Evolutionary conservation across 2,888 invertebrate species (phyloP).

Genomic region (Drosophila mulleri): DNA sequence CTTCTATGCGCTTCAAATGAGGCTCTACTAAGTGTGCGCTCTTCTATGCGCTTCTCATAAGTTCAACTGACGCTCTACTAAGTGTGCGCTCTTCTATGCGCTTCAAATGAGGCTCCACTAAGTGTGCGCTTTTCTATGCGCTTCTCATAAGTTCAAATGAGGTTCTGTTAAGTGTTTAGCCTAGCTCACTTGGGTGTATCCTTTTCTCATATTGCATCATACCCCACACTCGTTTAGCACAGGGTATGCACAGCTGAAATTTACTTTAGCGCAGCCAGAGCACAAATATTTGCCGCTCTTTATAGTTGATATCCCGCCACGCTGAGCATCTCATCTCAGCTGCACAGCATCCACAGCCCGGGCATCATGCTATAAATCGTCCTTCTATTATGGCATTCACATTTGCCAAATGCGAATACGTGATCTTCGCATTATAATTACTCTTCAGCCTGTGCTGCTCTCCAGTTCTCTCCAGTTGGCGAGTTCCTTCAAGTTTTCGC

Average conservation of each 20-base stretch:
- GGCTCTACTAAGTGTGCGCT: too few species aligned
- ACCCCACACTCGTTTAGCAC: background rate
- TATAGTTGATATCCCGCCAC: conserved; percentile 27
- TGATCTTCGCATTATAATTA: conserved; percentile 78
- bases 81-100: too few species aligned
- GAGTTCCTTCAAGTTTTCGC: conserved; percentile 15
- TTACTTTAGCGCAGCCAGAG: conserved; percentile 45
- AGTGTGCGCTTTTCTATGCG: background rate
- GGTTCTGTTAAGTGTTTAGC: too few species aligned
- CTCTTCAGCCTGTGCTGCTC: conserved; percentile 38
- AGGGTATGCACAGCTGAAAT: conserved; percentile 41
- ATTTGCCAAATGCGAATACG: conserved; percentile 77
- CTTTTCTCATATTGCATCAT: background rate
- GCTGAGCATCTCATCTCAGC: background rate
- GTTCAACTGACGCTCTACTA: too few species aligned
- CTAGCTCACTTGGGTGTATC: too few species aligned
- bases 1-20: too few species aligned
- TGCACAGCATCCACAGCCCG: conserved; percentile 16
- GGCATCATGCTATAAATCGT: conserved; percentile 62
- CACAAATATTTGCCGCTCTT: conserved; percentile 27
- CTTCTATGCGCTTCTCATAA: too few species aligned
- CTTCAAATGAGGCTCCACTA: too few species aligned
- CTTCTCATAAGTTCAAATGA: background rate
- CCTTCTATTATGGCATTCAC: conserved; percentile 76
- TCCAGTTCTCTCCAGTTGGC: conserved; percentile 8